phyloP scores from a whole-genome alignment of 2,888 invertebrate species.

The Carpatolechia fugitivella region DNA sequence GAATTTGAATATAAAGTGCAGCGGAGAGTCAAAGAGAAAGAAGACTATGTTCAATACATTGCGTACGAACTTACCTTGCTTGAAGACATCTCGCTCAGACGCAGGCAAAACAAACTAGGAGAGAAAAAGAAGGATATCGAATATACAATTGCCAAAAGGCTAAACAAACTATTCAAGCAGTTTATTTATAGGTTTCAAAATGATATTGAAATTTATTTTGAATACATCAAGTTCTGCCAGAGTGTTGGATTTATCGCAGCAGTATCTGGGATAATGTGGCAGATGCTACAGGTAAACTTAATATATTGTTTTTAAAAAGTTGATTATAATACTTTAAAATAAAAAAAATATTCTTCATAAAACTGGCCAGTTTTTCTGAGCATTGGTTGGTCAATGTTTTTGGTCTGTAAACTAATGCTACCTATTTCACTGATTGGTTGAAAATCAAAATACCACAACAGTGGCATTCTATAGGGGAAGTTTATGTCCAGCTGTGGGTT shows the following conservation, averaged over 20 bases:
- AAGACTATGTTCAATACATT: constrained; percentile 85
- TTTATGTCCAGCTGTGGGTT: too few species aligned
- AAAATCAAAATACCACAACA: too few species aligned
- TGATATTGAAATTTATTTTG: constrained; percentile 86
- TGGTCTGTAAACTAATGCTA: too few species aligned
- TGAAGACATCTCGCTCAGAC: constrained; percentile 81
- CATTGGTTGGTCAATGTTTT: too few species aligned
- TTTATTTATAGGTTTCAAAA: constrained; percentile 84
- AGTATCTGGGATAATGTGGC: constrained; percentile 78
- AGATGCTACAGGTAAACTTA: constrained; percentile 81
- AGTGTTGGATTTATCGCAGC: constrained; percentile 79
- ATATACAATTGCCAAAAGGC: constrained; percentile 83
- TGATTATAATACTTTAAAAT: neutral
- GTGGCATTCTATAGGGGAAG: too few species aligned
- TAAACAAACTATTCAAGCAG: constrained; percentile 86
- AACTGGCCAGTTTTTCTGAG: too few species aligned
- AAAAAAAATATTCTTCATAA: neutral
- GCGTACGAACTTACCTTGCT: constrained; percentile 85
- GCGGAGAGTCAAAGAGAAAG: constrained; percentile 82
- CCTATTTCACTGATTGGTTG: too few species aligned
- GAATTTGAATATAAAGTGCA: constrained; percentile 87
- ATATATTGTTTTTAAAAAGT: neutral
- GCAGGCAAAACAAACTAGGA: constrained; percentile 76
- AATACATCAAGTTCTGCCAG: constrained; percentile 89
- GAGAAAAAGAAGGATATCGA: constrained; percentile 84